phyloP scores from a whole-genome alignment of 2,888 invertebrate species.

The Saturnia pavonia region DNA sequence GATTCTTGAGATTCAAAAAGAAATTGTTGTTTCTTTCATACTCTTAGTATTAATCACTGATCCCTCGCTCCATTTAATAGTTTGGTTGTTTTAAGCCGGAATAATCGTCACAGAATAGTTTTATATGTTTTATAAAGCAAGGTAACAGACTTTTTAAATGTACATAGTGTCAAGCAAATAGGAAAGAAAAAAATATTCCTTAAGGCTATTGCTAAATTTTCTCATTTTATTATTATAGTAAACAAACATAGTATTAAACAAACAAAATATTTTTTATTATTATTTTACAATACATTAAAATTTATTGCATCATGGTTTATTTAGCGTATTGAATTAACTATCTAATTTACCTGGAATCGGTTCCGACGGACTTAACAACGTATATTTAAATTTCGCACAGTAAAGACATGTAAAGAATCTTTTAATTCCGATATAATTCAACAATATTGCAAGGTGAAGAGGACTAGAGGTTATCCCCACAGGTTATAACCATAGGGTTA shows the following conservation, averaged over 20 bases:
- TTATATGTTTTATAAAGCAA: not conserved
- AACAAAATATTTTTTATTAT: not conserved
- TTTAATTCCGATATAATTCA: not conserved
- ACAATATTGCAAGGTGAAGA: not conserved
- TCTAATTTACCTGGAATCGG: not conserved
- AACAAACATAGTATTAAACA: not conserved
- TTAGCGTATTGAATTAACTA: not conserved
- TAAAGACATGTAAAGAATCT: not conserved
- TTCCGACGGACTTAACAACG: not conserved
- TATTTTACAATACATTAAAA: not conserved
- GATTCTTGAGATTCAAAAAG: no score
- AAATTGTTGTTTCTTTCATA: no score
- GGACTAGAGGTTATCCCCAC: no score
- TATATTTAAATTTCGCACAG: not conserved
- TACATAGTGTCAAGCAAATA: no score
- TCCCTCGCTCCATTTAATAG: no score
- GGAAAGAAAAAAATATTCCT: no score
- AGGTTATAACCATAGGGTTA: no score
- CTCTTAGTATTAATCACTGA: no score
- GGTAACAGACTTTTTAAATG: no score
- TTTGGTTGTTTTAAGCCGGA: no score
- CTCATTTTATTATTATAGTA: not conserved
- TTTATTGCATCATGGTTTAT: slow-evolving; percentile 4
- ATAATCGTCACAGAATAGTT: not conserved
- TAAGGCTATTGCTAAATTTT: no score